These are phyloP conservation scores for Cirrhinus molitorella DNA, from an alignment of 2,797 vertebrate species.

Conservation along the genomic window DNA sequence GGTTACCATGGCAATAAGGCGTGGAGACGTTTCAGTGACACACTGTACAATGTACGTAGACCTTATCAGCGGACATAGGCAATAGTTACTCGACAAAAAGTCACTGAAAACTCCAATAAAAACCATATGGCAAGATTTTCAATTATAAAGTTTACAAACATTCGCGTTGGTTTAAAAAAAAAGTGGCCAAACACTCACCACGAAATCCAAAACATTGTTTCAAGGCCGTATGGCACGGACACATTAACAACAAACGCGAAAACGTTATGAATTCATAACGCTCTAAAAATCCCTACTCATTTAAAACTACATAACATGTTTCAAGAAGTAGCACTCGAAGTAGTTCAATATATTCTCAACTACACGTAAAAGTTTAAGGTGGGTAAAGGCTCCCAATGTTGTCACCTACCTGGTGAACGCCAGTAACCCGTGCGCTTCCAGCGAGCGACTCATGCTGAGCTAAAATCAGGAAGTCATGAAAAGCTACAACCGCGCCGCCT, in stretches of 20 bases:
- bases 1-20: constrained; percentile 14
- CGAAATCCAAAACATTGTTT: constrained; percentile 5
- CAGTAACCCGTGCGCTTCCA: constrained; percentile 53
- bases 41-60: not conserved
- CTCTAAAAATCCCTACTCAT: not conserved
- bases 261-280: not conserved
- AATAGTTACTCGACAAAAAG: not conserved
- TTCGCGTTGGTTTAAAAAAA: not conserved
- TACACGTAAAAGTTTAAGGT: not conserved
- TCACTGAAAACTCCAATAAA: not conserved
- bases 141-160: not conserved
- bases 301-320: not conserved
- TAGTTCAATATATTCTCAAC: not conserved
- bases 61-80: not conserved
- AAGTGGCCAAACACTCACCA: not conserved
- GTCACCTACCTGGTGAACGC: constrained; percentile 44
- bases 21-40: not conserved
- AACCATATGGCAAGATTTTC: not conserved
- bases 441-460: not conserved
- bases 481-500: constrained; percentile 19
- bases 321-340: not conserved
- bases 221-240: constrained; percentile 9
- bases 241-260: constrained; percentile 3
- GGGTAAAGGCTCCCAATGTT: not conserved
- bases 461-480: constrained; percentile 52